Evolutionary conservation across 2,888 invertebrate species (phyloP).

Genomic region (Eueremaeus valkanovi): DNA sequence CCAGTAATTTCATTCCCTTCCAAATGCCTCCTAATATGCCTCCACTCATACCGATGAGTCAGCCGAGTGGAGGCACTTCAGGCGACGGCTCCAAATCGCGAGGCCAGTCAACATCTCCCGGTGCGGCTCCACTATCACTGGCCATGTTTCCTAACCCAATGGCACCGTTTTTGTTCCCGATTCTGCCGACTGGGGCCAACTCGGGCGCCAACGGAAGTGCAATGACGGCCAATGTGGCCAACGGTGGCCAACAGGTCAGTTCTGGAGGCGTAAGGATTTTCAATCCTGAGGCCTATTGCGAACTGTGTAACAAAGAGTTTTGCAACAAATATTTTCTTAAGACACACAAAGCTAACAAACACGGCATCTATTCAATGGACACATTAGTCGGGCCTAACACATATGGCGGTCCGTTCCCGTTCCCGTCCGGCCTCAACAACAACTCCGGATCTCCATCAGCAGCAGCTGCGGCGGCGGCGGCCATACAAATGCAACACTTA

Average conservation of each 20-base stretch:
- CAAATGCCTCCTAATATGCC: slow-evolving; percentile 45
- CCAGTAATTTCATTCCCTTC: slow-evolving; percentile 44
- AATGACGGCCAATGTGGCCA: slow-evolving; percentile 33
- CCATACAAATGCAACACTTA: slow-evolving; percentile 41
- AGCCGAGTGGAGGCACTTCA: slow-evolving; percentile 16
- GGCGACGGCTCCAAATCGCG: slow-evolving; percentile 15
- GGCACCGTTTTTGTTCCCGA: slow-evolving; percentile 47
- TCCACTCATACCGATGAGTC: slow-evolving; percentile 45
- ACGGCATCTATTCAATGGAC: slow-evolving; percentile 75
- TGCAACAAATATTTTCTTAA: slow-evolving; percentile 98
- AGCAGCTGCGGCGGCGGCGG: slow-evolving; percentile 34
- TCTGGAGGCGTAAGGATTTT: slow-evolving; percentile 64
- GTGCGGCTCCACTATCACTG: slow-evolving; percentile 23
- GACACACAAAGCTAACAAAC: slow-evolving; percentile 96
- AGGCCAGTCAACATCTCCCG: slow-evolving; percentile 22
- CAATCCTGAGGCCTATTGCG: slow-evolving; percentile 95
- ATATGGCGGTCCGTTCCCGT: slow-evolving; percentile 16
- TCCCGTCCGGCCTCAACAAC: slow-evolving; percentile 60
- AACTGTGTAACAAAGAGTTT: slow-evolving; percentile 96
- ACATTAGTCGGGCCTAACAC: slow-evolving; percentile 36
- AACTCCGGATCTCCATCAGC: slow-evolving; percentile 18
- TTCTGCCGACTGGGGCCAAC: slow-evolving; percentile 34
- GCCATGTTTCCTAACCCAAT: slow-evolving; percentile 48
- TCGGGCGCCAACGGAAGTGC: slow-evolving; percentile 33
- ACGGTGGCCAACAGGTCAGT: slow-evolving; percentile 25